Evolutionary conservation across 2,888 invertebrate genomes (phyloP), one percentile per base, ranked within the genome.

Genomic region (Pharmacophagus antenor): DNA sequence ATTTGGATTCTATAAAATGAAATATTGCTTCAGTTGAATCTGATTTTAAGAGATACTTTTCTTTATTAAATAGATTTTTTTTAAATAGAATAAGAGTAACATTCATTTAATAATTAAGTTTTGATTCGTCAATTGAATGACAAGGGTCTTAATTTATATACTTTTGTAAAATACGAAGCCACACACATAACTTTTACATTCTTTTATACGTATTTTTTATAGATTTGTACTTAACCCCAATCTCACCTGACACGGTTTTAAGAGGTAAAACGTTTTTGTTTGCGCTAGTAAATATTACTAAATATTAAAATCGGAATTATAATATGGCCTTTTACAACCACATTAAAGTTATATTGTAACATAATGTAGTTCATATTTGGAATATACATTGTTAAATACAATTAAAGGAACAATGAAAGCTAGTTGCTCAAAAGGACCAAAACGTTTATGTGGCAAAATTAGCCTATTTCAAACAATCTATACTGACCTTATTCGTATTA

Each of bases 341-440:
- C 23, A 7, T 25, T 5, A 3, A 5, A 5, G 23, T 25, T 25
- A 5, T 5, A 25, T 25, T 5, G 23, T 6, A 25, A 25, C 3
- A 25, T 25, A 10, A 31, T 12, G 31, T 31, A 12, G 2, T 0
- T 31, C 31, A 31, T 31, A 31, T 31, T 31, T 31, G 2, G 31
- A 12, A 31, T 31, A 31, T 12, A 5, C n/a, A 6, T 21, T 42
- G n/a, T 42, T 20, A 27, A 83, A 31, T 82, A 79, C 84, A 41
- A 50, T 21, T 51, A 37, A 27, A 25, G 46, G 50, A 55, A 56
- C 77, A 84, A 84, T 88, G 84, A 86, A 85, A 83, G 86, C 85
- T 88, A 88, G 87, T 87, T 87, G 86, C 71, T 76, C 81, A 82
- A 81, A 72, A 82, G 84, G 75, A 78, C 70, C 67, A 70, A 68